phyloP scores from a whole-genome alignment of 2,113 vertebrate genomes.

The Phylloscopus trochiloides region DNA sequence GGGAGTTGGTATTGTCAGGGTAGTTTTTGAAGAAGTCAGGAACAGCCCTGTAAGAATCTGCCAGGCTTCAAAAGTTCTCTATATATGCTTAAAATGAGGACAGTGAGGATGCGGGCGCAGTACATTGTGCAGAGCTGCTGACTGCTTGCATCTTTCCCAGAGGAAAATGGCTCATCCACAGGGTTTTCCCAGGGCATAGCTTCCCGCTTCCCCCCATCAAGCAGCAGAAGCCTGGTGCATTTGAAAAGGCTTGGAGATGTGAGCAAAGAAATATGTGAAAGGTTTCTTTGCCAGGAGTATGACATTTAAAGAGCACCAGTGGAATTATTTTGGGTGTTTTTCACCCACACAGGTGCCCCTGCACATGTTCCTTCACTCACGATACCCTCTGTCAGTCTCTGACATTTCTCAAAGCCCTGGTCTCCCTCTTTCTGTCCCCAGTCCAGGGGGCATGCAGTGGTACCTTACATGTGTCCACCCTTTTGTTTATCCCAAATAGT shows the following conservation, averaged over 20 bases:
- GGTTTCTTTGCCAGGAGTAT: conserved; percentile 9
- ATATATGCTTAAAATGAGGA: background rate
- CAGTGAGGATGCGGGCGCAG: rapidly evolving
- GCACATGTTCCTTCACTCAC: background rate
- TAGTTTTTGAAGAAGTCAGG: background rate
- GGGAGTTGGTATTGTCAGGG: background rate
- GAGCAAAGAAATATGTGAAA: background rate
- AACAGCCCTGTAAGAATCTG: background rate
- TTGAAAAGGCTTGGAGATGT: background rate
- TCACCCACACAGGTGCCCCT: background rate
- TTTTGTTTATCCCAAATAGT: background rate
- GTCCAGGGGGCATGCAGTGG: background rate
- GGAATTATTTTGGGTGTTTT: background rate
- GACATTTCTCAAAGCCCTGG: background rate
- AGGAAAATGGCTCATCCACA: background rate
- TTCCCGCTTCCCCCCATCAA: rapidly evolving
- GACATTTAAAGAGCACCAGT: conserved; percentile 7
- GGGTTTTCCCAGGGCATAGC: background rate
- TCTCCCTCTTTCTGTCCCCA: background rate
- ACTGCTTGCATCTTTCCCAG: background rate
- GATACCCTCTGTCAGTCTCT: background rate
- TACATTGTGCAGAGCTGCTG: background rate
- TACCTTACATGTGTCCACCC: background rate
- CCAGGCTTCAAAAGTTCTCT: background rate
- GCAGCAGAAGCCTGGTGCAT: background rate